These are phyloP conservation scores for Mellivora capensis DNA, from an alignment of 2,113 vertebrate species.

Conservation along the genomic window DNA sequence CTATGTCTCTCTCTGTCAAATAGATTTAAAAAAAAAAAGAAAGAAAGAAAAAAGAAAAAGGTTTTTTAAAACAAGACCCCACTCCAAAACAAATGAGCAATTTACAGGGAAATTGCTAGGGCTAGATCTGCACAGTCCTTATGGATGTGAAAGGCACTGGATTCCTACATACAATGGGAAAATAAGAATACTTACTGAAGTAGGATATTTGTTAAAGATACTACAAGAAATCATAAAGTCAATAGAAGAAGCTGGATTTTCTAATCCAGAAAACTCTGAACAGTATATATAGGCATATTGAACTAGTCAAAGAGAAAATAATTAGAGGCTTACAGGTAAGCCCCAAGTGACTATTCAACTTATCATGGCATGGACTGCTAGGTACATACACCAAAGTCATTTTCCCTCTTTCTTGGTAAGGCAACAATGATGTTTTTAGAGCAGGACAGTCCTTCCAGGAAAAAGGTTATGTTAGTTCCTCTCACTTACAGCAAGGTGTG, in stretches of 20 bases:
- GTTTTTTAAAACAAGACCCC: neutral
- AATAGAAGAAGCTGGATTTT: neutral
- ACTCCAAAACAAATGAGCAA: neutral
- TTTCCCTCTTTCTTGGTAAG: neutral
- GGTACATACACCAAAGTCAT: neutral
- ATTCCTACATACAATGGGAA: neutral
- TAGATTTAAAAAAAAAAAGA: too few relatives aligned
- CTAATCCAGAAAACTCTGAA: neutral
- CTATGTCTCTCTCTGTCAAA: too few relatives aligned
- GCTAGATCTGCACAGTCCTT: neutral
- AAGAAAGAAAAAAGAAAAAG: neutral
- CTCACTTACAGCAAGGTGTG: neutral
- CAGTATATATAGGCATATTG: neutral
- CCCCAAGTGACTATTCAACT: neutral
- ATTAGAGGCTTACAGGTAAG: neutral
- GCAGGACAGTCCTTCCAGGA: neutral
- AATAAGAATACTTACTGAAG: neutral
- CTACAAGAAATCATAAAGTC: neutral
- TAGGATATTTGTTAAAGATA: neutral
- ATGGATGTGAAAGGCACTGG: neutral
- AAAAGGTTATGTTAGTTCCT: neutral
- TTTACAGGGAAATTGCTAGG: neutral
- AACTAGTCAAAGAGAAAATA: neutral
- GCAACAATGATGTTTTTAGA: neutral
- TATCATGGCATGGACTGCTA: neutral